These are phyloP conservation scores for Gobio gobio DNA, from an alignment of 2,113 vertebrate genomes.

Conservation along the genomic window DNA sequence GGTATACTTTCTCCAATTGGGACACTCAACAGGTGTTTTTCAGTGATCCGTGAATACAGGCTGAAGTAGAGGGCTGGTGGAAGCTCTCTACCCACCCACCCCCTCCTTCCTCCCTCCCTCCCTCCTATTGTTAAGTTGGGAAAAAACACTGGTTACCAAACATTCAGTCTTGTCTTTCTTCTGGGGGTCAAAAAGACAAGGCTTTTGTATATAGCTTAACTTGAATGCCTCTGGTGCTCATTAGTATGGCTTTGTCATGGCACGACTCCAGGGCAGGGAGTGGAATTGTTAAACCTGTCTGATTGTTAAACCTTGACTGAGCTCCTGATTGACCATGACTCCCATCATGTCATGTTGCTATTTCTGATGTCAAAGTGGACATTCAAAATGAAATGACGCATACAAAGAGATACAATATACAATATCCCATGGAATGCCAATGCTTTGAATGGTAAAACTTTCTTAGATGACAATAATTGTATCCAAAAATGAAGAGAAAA, in stretches of 20 bases:
- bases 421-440: not conserved
- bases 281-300: conserved; percentile 35
- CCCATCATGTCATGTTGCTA: conserved; percentile 48
- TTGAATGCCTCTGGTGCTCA: conserved; percentile 36
- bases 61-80: conserved; percentile 16
- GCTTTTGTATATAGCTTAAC: conserved; percentile 37
- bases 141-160: not conserved
- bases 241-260: conserved; percentile 51
- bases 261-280: conserved; percentile 47
- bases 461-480: not conserved
- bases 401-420: not conserved
- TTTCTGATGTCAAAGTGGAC: not conserved
- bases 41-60: not conserved
- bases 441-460: not conserved
- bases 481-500: not conserved
- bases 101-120: not conserved
- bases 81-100: not conserved
- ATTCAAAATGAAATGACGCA: not conserved
- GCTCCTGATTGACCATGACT: conserved; percentile 49
- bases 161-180: conserved; percentile 6
- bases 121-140: conserved; percentile 14
- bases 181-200: not conserved
- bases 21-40: not conserved
- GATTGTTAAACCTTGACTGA: conserved; percentile 55
- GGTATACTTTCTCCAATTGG: not conserved